Conservation (phyloP, 1,140 invertebrate species). For the Cotesia chilonis region DNA sequence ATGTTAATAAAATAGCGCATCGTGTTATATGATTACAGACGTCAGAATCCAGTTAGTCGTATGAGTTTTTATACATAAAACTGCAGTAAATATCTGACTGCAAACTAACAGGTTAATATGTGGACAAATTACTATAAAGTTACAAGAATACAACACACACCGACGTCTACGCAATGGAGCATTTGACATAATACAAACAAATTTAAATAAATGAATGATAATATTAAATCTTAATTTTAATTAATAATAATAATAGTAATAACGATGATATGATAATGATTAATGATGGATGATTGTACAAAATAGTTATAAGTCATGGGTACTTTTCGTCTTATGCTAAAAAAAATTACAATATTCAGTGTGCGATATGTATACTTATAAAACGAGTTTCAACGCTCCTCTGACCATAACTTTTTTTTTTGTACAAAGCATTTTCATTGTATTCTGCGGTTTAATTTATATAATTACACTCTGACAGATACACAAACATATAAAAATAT, state of each 20-base stretch:
- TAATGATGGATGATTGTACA: conserved; percentile 23
- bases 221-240: neutral
- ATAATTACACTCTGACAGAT: neutral
- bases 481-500: conserved; percentile 4
- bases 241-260: conserved; percentile 13
- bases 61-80: conserved; percentile 31
- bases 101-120: neutral
- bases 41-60: conserved; percentile 33
- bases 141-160: conserved; percentile 2
- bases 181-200: conserved; percentile 16
- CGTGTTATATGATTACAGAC: conserved; percentile 34
- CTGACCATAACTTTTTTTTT: conserved; percentile 18
- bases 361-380: conserved; percentile 15
- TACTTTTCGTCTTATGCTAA: neutral
- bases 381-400: conserved; percentile 17
- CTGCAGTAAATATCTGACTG: neutral
- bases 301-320: conserved; percentile 24
- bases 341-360: conserved; percentile 14
- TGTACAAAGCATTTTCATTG: conserved; percentile 29
- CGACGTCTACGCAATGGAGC: conserved; percentile 17
- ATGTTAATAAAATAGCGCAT: conserved; percentile 28
- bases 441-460: conserved; percentile 15
- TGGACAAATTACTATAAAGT: conserved; percentile 4
- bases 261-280: conserved; percentile 2
- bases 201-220: conserved; percentile 11